A percentile compares a stretch with the other conserved stretches of the same genome.
Evolutionary conservation across 30 jellyfish, hydroid and myxozoan genomes (phyloP).

Genomic region (Cassiopea andromeda): DNA sequence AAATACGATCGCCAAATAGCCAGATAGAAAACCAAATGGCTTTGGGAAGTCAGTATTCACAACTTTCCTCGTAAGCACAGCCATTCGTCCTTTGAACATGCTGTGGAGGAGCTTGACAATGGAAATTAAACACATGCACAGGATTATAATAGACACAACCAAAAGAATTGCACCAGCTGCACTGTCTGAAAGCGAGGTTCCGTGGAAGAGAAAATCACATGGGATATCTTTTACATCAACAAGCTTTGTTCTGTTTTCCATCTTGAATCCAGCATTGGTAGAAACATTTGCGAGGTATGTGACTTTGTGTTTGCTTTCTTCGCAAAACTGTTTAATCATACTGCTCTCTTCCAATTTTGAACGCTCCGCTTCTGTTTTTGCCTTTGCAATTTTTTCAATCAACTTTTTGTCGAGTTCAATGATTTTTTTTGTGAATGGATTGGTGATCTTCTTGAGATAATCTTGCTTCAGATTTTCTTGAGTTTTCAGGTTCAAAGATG

Average conservation of each 20-base stretch:
- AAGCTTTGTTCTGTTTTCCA: conserved; percentile 12
- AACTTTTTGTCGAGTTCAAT: conserved; percentile 82
- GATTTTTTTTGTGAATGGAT: conserved; percentile 77
- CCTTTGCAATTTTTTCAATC: conserved; percentile 83
- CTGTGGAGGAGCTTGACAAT: conserved; percentile 87
- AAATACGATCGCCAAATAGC: conserved; percentile 83
- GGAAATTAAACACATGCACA: conserved; percentile 77
- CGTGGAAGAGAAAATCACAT: conserved; percentile 72
- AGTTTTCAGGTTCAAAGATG: conserved; percentile 44
- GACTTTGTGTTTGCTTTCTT: conserved; percentile 50
- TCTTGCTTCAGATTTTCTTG: conserved; percentile 69
- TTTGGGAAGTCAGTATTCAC: conserved; percentile 86
- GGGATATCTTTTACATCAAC: conserved; percentile 10
- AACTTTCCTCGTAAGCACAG: conserved; percentile 78
- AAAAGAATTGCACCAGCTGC: conserved; percentile 85
- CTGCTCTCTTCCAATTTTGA: conserved; percentile 54
- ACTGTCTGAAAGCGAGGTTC: conserved; percentile 81
- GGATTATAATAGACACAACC: conserved; percentile 51
- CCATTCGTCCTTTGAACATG: conserved; percentile 83
- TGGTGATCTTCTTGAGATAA: conserved; percentile 83
- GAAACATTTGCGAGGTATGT: conserved; percentile 34
- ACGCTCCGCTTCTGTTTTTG: conserved; percentile 60
- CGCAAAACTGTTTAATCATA: conserved; percentile 68
- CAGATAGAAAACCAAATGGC: conserved; percentile 92
- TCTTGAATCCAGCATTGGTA: conserved; percentile 9